These are phyloP conservation scores for Apotomis capreana DNA, from an alignment of 2,888 invertebrate species.

Conservation along the genomic window DNA sequence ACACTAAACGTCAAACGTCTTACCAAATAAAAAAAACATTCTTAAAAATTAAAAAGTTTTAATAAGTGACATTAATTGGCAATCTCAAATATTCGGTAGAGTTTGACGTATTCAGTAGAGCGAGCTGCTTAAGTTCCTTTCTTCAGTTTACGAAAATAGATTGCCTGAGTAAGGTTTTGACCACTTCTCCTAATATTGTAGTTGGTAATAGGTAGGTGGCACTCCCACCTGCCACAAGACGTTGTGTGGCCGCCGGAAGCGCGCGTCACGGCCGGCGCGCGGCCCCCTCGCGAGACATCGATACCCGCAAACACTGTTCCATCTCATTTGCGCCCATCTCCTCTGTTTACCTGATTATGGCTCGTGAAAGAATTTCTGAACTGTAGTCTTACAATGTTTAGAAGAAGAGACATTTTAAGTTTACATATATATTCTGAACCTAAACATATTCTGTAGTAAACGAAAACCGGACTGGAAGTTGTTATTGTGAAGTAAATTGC, in stretches of 20 bases:
- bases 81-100: no score
- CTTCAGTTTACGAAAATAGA: background rate
- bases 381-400: background rate
- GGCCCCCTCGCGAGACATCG: constrained; percentile 50
- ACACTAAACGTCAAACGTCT: constrained; percentile 1
- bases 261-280: constrained; percentile 52
- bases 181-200: constrained; percentile 1
- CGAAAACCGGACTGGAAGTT: background rate
- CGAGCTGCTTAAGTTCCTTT: no score
- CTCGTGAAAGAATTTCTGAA: constrained; percentile 24
- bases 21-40: no score
- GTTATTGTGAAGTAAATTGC: constrained; percentile 12
- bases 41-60: no score
- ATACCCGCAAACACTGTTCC: constrained; percentile 61
- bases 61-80: no score
- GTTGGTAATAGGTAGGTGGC: constrained; percentile 1
- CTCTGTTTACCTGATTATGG: constrained; percentile 27
- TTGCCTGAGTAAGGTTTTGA: background rate
- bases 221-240: constrained; percentile 20
- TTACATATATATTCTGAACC: no score
- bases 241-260: constrained; percentile 44
- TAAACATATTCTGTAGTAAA: background rate
- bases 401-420: background rate
- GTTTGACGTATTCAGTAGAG: no score
- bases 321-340: constrained; percentile 64